Conservation (phyloP, 2,888 invertebrate genomes). For the Bruchidius siliquastri region DNA sequence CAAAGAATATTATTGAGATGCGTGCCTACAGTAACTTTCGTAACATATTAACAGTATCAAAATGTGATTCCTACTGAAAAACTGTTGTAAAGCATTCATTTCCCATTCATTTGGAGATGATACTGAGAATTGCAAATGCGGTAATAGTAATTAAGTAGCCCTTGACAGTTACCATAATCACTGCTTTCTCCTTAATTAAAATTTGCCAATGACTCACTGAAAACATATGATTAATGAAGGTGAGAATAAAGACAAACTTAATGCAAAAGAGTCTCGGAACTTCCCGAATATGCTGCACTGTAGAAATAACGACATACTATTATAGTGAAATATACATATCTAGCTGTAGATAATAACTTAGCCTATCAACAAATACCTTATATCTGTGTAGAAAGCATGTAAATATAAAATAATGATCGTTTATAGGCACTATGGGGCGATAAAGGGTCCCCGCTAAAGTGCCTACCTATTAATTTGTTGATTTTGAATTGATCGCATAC, state of each 20-base stretch:
- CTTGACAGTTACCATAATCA: no score
- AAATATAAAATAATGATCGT: slow-evolving; percentile 31
- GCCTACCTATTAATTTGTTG: slow-evolving; percentile 36
- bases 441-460: slow-evolving; percentile 38
- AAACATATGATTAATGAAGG: no score
- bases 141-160: no score
- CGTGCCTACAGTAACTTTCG: no score
- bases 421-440: slow-evolving; percentile 39
- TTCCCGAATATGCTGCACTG: slow-evolving; percentile 42
- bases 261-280: slow-evolving; percentile 19
- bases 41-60: no score
- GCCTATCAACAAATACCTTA: slow-evolving; percentile 19
- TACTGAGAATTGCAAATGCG: no score
- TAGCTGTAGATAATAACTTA: slow-evolving; percentile 37
- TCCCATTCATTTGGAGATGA: no score
- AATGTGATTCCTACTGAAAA: no score
- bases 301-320: slow-evolving; percentile 29
- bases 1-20: no score
- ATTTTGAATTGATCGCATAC: slow-evolving; percentile 26
- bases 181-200: no score
- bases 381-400: slow-evolving; percentile 35
- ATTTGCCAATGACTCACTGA: no score
- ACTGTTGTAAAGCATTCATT: no score
- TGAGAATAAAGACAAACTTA: background rate
- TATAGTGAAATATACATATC: slow-evolving; percentile 42